These are phyloP conservation scores for Erpornis zantholeuca DNA, from an alignment of 2,113 vertebrate genomes.

Conservation along the genomic window DNA sequence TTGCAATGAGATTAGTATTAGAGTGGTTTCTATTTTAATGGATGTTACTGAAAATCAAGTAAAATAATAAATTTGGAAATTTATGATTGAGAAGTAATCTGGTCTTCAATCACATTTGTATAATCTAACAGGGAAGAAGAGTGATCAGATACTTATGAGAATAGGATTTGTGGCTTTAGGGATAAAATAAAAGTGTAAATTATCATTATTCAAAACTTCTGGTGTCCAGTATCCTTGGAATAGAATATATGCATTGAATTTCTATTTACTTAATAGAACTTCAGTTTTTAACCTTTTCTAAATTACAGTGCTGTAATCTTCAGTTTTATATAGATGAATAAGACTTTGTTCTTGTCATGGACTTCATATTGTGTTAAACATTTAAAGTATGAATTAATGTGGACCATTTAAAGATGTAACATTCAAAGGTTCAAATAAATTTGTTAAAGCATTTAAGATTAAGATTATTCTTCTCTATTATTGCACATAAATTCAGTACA, in stretches of 20 bases:
- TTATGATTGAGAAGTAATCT: neutral
- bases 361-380: neutral
- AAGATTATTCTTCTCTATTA: neutral
- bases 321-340: neutral
- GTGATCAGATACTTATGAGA: neutral
- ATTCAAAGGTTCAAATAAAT: neutral
- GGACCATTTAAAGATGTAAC: neutral
- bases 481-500: neutral
- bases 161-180: neutral
- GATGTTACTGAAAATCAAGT: neutral
- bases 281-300: neutral
- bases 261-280: neutral
- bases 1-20: neutral
- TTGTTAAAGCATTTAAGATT: neutral
- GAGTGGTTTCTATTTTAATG: neutral
- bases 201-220: neutral
- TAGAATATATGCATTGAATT: neutral
- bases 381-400: neutral
- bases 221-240: neutral
- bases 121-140: neutral
- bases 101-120: neutral
- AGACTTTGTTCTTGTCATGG: neutral
- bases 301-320: neutral
- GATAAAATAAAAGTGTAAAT: neutral
- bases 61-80: neutral